A percentile compares a stretch with the other conserved stretches of the same genome.
Conservation (phyloP, 2,888 invertebrate species). For the Hemithea aestivaria region DNA sequence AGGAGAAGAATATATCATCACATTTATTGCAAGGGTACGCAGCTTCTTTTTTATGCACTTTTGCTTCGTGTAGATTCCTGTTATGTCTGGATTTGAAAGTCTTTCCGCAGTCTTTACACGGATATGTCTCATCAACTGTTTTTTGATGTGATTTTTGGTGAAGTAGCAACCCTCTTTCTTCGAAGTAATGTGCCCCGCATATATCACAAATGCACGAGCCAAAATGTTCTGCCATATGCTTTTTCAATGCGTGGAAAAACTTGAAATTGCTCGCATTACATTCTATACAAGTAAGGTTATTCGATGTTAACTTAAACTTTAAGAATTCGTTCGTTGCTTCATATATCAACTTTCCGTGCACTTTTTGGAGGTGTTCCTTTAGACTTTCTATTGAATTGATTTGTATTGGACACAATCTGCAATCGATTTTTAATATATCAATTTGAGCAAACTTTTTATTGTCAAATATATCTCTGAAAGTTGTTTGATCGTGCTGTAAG, state of each 20-base stretch:
- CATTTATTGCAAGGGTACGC: slow-evolving; percentile 66
- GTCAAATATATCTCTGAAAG: slow-evolving; percentile 42
- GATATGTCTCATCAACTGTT: slow-evolving; percentile 61
- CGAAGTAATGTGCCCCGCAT: slow-evolving; percentile 68
- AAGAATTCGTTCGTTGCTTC: slow-evolving; percentile 50
- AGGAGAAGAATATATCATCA: slow-evolving; percentile 58
- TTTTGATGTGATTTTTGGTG: slow-evolving; percentile 64
- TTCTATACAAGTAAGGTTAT: slow-evolving; percentile 47
- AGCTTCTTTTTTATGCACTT: slow-evolving; percentile 63
- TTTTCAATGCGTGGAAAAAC: slow-evolving; percentile 60
- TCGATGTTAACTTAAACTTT: slow-evolving; percentile 49
- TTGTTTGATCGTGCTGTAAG: slow-evolving; percentile 46
- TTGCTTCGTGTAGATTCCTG: slow-evolving; percentile 55
- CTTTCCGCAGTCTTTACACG: slow-evolving; percentile 73
- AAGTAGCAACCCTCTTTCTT: slow-evolving; percentile 60
- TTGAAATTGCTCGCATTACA: slow-evolving; percentile 42
- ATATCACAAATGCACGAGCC: slow-evolving; percentile 62
- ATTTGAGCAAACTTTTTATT: slow-evolving; percentile 51
- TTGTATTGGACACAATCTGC: slow-evolving; percentile 47
- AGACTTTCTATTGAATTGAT: slow-evolving; percentile 47
- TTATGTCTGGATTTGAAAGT: slow-evolving; percentile 63
- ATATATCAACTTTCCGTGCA: slow-evolving; percentile 43
- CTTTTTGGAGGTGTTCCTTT: slow-evolving; percentile 43
- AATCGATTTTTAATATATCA: slow-evolving; percentile 55
- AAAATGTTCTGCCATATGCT: slow-evolving; percentile 65